These are phyloP conservation scores for Ctenodactylus gundi DNA, from an alignment of 2,113 vertebrate genomes.

Conservation along the genomic window DNA sequence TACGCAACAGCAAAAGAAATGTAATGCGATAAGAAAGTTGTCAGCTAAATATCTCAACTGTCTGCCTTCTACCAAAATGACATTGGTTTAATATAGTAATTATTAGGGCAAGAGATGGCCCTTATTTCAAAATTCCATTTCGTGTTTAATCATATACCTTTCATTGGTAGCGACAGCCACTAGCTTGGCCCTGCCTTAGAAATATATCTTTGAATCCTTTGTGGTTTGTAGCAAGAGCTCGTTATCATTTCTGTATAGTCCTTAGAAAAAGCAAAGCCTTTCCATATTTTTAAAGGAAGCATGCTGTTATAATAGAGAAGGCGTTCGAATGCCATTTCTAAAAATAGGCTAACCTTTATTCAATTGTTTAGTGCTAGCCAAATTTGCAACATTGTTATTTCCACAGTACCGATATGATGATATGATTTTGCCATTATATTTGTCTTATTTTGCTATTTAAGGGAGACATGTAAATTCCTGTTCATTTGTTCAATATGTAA, in stretches of 20 bases:
- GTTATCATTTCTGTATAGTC: slow-evolving; percentile 68
- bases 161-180: background rate
- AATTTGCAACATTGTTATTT: slow-evolving; percentile 19
- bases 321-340: slow-evolving; percentile 74
- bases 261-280: slow-evolving; percentile 69
- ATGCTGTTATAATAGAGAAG: background rate
- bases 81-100: slow-evolving; percentile 67
- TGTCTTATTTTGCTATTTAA: background rate
- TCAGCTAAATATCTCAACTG: slow-evolving; percentile 70
- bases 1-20: background rate
- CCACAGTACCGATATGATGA: background rate
- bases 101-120: slow-evolving; percentile 52
- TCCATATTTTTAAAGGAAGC: slow-evolving; percentile 68
- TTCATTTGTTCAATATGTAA: background rate
- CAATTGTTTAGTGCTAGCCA: slow-evolving; percentile 61
- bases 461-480: background rate
- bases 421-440: slow-evolving; percentile 6
- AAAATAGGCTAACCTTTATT: slow-evolving; percentile 75
- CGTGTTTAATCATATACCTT: slow-evolving; percentile 31
- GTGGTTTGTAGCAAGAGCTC: slow-evolving; percentile 42
- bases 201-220: slow-evolving; percentile 55
- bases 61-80: slow-evolving; percentile 62
- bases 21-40: slow-evolving; percentile 34
- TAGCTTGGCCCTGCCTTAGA: slow-evolving; percentile 31
- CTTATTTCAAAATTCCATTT: slow-evolving; percentile 69